phyloP scores from a whole-genome alignment of 2,888 invertebrate genomes.

The Oscheius onirici region DNA sequence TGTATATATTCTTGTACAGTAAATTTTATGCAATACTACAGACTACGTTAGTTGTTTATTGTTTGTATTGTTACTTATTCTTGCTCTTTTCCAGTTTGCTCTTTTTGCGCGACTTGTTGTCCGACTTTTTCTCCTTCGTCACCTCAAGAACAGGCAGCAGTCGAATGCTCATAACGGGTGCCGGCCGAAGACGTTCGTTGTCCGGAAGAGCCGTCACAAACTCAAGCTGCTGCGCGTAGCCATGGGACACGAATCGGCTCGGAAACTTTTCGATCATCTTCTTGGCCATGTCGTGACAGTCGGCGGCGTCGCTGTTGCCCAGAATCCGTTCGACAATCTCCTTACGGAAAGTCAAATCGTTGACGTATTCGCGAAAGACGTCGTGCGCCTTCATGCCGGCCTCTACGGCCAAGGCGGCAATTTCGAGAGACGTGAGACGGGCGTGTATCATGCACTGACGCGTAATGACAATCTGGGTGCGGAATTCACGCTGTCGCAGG shows the following conservation, averaged over 20 bases:
- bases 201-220: constrained; percentile 3
- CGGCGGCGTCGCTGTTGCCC: neutral
- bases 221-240: constrained; percentile 11
- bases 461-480: neutral
- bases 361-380: constrained; percentile 17
- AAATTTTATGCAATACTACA: too few species aligned
- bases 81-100: neutral
- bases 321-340: constrained; percentile 2
- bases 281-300: neutral
- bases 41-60: too few species aligned
- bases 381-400: constrained; percentile 22
- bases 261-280: constrained; percentile 4
- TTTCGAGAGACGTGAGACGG: constrained; percentile 11
- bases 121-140: neutral
- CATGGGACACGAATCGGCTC: constrained; percentile 12
- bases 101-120: neutral
- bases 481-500: neutral
- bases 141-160: too few species aligned
- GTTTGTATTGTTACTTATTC: too few species aligned
- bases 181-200: neutral
- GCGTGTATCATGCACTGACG: neutral
- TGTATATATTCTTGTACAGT: too few species aligned
- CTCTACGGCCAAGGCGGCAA: constrained; percentile 17
- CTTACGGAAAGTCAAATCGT: neutral
- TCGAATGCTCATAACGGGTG: neutral